Evolutionary conservation across 2,888 invertebrate species (phyloP), one percentile per base, ranked within the genome.

Genomic region (Ormyrus thymus): DNA sequence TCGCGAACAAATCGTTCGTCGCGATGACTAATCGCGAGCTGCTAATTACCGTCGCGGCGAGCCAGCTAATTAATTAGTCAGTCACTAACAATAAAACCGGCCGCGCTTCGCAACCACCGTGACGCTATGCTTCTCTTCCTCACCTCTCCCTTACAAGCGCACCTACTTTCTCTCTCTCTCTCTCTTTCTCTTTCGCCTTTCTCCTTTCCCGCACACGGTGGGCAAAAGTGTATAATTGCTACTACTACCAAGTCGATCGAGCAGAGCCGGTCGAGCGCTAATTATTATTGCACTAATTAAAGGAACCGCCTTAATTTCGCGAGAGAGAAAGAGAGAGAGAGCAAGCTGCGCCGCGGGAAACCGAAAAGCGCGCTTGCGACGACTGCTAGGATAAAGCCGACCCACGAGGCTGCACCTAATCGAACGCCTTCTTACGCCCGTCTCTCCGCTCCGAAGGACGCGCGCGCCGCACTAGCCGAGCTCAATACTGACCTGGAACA

Each of bases 281-380:
- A 87, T 87, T 86, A 85, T 86, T 85, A 66, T 61, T 51, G 51
- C 11, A 84, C 84, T 86, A 86, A 87, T 87, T 87, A 87, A 85
- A 79, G 80, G 78, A 77, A 79, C 82, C 82, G 83, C 81, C 79
- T 82, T 78, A 81, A 80, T 79, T 79, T 68, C 46, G 53, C 43
- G 13, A 68, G 55, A 45, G 50, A 29, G 29, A 29, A 4, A 2
- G 29, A 29, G 13, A 68, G 55, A 45, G 50, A 29, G 29, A 29
- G 29, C 29, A 4, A 29, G 29, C 29, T 29, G 29, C 29, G 29
- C 29, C 2, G 29, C 2, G 29, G 29, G 29, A 29, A 29, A 29
- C 29, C 4, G 29, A 29, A 29, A 29, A 29, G 29, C 29, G 1
- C 29, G 29, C 29, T 29, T 29, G 29, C 29, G 29, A 29, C 4